Conservation (phyloP, 2,113 vertebrate genomes). For the Conger conger region DNA sequence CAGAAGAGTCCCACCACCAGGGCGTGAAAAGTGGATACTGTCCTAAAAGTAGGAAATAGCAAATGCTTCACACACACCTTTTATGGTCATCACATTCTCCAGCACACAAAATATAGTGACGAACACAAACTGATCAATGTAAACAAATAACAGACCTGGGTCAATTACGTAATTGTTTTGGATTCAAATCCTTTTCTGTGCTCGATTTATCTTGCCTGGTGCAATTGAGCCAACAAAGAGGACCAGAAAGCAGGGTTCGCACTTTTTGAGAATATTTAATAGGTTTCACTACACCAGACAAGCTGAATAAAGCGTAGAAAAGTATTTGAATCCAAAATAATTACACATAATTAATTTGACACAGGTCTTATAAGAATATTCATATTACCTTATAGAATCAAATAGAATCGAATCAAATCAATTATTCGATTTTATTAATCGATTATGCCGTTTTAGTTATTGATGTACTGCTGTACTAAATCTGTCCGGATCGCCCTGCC, state of each 20-base stretch:
- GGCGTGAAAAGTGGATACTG: constrained; percentile 81
- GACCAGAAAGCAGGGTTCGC: too few relatives aligned
- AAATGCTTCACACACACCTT: neutral
- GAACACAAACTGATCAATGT: neutral
- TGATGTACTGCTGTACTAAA: neutral
- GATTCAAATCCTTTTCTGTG: too few relatives aligned
- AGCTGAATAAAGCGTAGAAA: too few relatives aligned
- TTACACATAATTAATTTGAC: too few relatives aligned
- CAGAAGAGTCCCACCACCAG: constrained; percentile 77
- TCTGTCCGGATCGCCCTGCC: neutral
- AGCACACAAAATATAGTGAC: neutral
- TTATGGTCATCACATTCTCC: neutral
- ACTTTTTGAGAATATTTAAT: too few relatives aligned
- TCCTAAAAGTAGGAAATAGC: constrained; percentile 59
- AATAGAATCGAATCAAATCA: neutral
- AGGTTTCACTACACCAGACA: too few relatives aligned
- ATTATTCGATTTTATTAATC: too few relatives aligned
- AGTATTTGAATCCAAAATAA: too few relatives aligned
- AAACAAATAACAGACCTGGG: too few relatives aligned
- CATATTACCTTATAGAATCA: neutral
- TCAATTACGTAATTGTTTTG: too few relatives aligned
- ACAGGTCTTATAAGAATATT: neutral
- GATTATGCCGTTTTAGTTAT: neutral
- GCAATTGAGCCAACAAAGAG: too few relatives aligned
- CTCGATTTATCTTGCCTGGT: too few relatives aligned